Evolutionary conservation across 2,113 vertebrate genomes (phyloP).

Genomic region (Gadus chalcogrammus): DNA sequence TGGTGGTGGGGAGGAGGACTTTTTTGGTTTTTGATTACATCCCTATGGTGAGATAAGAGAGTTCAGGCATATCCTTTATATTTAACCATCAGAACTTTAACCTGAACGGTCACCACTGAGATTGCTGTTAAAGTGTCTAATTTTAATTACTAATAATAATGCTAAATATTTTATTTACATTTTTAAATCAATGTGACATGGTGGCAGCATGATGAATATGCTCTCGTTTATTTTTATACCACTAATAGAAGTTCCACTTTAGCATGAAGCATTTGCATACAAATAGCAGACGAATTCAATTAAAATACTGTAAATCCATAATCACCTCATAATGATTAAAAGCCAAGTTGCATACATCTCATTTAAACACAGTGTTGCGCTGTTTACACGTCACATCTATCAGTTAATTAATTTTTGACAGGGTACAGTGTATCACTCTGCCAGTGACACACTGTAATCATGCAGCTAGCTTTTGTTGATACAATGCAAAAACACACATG

Average conservation of each 20-base stretch:
- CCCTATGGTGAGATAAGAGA: constrained; percentile 73
- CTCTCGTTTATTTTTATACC: too few species aligned
- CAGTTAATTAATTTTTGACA: constrained; percentile 73
- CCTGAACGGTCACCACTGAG: constrained; percentile 62
- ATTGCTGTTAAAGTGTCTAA: constrained; percentile 71
- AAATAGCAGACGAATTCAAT: constrained; percentile 49
- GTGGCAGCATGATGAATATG: too few species aligned
- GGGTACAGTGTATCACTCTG: constrained; percentile 65
- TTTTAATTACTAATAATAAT: constrained; percentile 59
- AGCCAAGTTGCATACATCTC: constrained; percentile 35
- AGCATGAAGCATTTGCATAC: neutral
- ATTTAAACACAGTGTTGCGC: constrained; percentile 11
- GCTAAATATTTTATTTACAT: constrained; percentile 8
- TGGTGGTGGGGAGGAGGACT: constrained; percentile 53
- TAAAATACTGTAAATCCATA: constrained; percentile 37
- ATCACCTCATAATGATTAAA: constrained; percentile 41
- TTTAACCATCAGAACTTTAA: constrained; percentile 70
- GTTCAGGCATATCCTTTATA: constrained; percentile 74
- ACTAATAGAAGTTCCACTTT: too few species aligned
- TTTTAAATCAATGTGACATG: too few species aligned
- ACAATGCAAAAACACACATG: constrained; percentile 59
- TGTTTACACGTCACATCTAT: constrained; percentile 55
- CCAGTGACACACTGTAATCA: constrained; percentile 61
- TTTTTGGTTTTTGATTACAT: constrained; percentile 76
- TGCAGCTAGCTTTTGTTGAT: constrained; percentile 61